Evolutionary conservation across 2,113 vertebrate species (phyloP), one percentile per base, ranked within the genome.

Genomic region (Callipepla squamata): DNA sequence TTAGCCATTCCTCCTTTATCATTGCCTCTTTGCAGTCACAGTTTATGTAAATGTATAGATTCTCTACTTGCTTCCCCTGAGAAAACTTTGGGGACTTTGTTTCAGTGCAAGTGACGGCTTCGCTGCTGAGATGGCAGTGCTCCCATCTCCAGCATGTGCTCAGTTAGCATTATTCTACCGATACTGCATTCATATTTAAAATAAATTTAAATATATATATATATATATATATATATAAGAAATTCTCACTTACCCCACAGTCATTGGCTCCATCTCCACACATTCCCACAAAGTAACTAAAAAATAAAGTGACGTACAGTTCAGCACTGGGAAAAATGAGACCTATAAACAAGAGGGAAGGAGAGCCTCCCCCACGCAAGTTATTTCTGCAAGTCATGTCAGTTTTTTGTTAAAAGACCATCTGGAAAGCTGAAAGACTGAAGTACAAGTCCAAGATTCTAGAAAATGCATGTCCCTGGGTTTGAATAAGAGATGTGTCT

Each of bases 231-330:
- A 40, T 40, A 40, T 40, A 13, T 36, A 38, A 72, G 85, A 34
- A 85, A 36, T 47, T 38, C 51, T 57, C 86, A 97, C 98, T 98
- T 96, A 98, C 98, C 93, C 98, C 98, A 4, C 98, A 98, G 96
- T 98, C 98, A 82, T 98, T 98, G 85, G 98, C 98, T 87, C 98
- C 98, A 32, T 98, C 98, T 83, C 98, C 98, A 22, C 98, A 98
- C 98, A 98, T 98, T 50, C 98, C 98, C 95, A 98, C 98, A 86
- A 97, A 97, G 82, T 98, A 98, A 93, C 98, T 98, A 32, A 76
- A 97, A 96, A 93, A 85, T 9, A 67, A 75, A 87, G 36, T 32
- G 4, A 65, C 22, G 21, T 22, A 50, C 25, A 80, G 42, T 79
- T 91, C 58, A 93, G 73, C 70, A 38, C 78, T 19, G 8, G 20